A percentile compares a stretch with the other conserved stretches of the same genome.
Conservation (phyloP, 2,113 vertebrate genomes). For the Cervus canadensis region DNA sequence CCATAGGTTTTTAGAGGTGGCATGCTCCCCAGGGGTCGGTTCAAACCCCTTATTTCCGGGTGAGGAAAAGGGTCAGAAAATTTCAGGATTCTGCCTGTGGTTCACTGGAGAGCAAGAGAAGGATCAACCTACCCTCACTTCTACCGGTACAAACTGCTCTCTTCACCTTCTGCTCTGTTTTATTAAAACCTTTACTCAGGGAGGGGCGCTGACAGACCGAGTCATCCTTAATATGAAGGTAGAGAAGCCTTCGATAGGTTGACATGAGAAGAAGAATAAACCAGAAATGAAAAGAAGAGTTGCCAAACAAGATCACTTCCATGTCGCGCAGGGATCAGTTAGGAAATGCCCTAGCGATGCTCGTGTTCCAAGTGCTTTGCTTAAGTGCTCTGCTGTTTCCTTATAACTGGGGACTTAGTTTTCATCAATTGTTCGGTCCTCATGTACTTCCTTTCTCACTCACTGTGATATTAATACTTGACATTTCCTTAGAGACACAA, state of each 20-base stretch:
- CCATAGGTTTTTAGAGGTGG: not conserved
- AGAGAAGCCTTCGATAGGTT: not conserved
- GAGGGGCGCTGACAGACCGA: not conserved
- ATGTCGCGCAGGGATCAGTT: not conserved
- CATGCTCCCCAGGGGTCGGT: not conserved
- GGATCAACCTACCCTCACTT: not conserved
- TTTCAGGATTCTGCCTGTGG: too few species aligned
- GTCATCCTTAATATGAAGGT: not conserved
- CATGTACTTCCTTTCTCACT: constrained; percentile 60
- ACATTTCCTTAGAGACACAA: constrained; percentile 64
- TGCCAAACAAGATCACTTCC: not conserved
- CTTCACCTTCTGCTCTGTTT: not conserved
- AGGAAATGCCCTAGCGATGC: not conserved
- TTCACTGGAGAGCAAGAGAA: not conserved
- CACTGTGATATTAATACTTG: constrained; percentile 64
- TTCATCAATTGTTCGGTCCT: constrained; percentile 49
- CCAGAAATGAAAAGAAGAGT: constrained; percentile 14
- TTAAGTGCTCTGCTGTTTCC: constrained; percentile 29
- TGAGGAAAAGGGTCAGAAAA: not conserved
- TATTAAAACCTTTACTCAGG: not conserved
- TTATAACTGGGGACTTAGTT: constrained; percentile 11
- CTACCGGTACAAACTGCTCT: not conserved
- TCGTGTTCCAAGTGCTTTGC: not conserved
- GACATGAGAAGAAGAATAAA: not conserved
- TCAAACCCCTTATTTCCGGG: not conserved